Base-by-base conservation (phyloP, 37 sponge, comb jelly and placozoan genomes). In the Chondrilla cf. caribensis region DNA sequence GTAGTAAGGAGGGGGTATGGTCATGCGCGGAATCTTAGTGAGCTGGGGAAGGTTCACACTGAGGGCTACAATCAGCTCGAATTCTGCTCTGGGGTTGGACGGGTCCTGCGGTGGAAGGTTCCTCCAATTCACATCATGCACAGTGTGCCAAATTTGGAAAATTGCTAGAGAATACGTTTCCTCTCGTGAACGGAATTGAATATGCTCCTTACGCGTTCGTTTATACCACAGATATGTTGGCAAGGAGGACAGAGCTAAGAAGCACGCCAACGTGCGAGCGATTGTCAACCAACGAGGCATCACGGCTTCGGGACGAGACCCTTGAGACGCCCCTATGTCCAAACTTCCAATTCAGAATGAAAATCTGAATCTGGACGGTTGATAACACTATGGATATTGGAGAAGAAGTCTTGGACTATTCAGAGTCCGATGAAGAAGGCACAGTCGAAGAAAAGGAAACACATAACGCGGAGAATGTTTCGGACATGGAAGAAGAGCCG, bases 1-100 rank as follows among this genome's bases (percentile, higher is more conserved):
- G n/a, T 83, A 41, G 39, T 91, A 88, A 0, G 87, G 73, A 25
- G 75, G 47, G 4, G 95, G 95, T 1, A 92, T 95, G 29, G 70
- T 70, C 37, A 91, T 86, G 32, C 90, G 83, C 0, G 87, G 66
- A 35, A 95, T 79, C 68, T 78, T 80, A 2, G 55, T 80, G 22
- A 95, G 80, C 39, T 65, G 82, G 1, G 95, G 95, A 0, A 89
- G 83, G 0, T 91, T 77, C 22, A 59, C 55, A 77, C 92, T 94
- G 19, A 92, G 82, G 0, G 81, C 77, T 3, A 88, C 81, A 0
- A 92, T 86, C 19, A 40, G 60, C 18, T 83, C 89, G 33, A 92
- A 92, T 31, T 67, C 90, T 24, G 90, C 84, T 77, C 90, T 83
- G 11, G 51, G 51, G 11, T 47, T 47, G 51, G 51, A 6, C 11